A percentile compares a stretch with the other conserved stretches of the same genome.
Evolutionary conservation across 2,888 invertebrate species (phyloP).

Genomic region (Acanthosoma haemorrhoidale): DNA sequence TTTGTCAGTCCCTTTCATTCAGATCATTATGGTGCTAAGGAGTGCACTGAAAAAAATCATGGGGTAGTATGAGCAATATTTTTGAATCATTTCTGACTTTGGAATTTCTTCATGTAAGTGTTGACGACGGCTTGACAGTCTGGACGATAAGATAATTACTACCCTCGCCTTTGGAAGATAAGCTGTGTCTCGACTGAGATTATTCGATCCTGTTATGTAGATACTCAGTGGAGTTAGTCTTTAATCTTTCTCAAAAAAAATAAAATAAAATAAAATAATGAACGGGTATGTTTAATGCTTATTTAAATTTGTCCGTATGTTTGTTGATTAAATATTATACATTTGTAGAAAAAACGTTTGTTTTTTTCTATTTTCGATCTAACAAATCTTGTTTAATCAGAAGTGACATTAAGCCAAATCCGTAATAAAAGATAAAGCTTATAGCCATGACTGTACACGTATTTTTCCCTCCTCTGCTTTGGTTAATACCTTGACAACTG

Average conservation of each 20-base stretch:
- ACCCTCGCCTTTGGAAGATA: neutral
- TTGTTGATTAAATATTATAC: no score
- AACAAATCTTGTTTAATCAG: neutral
- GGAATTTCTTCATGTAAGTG: neutral
- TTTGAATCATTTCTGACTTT: no score
- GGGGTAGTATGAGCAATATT: no score
- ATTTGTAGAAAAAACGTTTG: neutral
- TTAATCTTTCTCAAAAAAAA: neutral
- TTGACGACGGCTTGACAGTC: neutral
- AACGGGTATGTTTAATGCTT: neutral
- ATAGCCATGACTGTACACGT: neutral
- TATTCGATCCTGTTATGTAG: neutral
- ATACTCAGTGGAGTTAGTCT: neutral
- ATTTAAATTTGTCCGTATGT: no score
- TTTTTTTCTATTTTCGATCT: neutral
- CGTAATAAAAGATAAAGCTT: neutral
- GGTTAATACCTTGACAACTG: conserved; percentile 2
- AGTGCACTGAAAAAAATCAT: no score
- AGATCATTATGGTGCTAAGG: no score
- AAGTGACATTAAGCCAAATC: neutral
- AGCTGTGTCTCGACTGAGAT: neutral
- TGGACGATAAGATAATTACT: neutral
- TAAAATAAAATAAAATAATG: no score
- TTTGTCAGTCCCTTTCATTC: no score
- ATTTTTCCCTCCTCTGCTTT: neutral